phyloP scores from a whole-genome alignment of 1,140 invertebrate genomes.

The Cecropterus lyciades region DNA sequence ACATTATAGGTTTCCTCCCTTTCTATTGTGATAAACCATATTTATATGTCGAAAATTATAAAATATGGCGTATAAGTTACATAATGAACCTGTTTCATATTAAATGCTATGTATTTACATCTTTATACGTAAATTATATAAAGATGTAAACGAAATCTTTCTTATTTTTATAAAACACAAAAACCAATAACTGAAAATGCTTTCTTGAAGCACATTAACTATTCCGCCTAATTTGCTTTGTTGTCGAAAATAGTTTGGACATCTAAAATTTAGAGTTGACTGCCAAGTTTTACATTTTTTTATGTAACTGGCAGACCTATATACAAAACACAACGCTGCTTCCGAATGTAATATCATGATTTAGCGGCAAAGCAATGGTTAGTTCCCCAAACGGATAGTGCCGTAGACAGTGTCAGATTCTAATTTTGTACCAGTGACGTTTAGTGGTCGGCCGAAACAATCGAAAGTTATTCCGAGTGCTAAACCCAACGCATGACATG shows the following conservation, averaged over 20 bases:
- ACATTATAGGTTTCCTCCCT: background rate
- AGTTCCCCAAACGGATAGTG: constrained; percentile 45
- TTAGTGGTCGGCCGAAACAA: constrained; percentile 70
- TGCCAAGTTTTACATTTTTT: constrained; percentile 19
- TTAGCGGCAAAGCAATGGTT: constrained; percentile 44
- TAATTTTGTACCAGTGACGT: constrained; percentile 72
- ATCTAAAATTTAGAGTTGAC: constrained; percentile 8
- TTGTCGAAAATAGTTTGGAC: constrained; percentile 21
- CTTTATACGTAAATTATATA: background rate
- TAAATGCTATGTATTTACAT: too few relatives aligned
- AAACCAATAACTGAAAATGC: too few relatives aligned
- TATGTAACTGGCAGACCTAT: background rate
- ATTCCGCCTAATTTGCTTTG: constrained; percentile 5
- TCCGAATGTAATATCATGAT: constrained; percentile 13
- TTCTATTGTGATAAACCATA: too few relatives aligned
- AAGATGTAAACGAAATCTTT: too few relatives aligned
- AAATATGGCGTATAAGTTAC: too few relatives aligned
- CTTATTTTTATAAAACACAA: too few relatives aligned
- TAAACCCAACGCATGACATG: constrained; percentile 64
- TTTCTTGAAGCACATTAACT: too few relatives aligned
- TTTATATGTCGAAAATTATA: too few relatives aligned
- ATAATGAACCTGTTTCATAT: too few relatives aligned
- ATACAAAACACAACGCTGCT: constrained; percentile 23
- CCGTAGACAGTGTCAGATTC: constrained; percentile 63
- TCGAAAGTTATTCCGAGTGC: constrained; percentile 78